Evolutionary conservation across 2,888 invertebrate species (phyloP), one percentile per base, ranked within the genome.

Genomic region (Drosophila quinaria): DNA sequence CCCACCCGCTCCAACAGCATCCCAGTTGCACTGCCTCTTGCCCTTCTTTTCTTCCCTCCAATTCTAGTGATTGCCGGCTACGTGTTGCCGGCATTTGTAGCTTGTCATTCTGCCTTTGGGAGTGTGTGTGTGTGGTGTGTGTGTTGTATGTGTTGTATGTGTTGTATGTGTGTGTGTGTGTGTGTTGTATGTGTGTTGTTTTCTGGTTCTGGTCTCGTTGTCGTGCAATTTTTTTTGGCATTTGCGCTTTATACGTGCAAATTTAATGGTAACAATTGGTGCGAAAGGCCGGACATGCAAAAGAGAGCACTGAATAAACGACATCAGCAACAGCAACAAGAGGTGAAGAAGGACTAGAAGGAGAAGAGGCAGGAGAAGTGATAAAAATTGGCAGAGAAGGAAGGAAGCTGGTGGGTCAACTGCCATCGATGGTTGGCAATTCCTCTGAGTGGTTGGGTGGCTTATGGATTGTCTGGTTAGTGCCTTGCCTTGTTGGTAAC

Each of bases 211-310:
- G 55, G 50, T 75, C 75, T 74, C 66, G 54, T 78, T 87, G 80
- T 85, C 75, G 78, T 85, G 81, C 75, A 82, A 81, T 80, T 78
- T 87, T 87, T 83, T 87, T 87, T 88, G 87, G 86, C 74, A 80
- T 81, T 84, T 78, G 75, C 80, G 75, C 74, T 85, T 84, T 84
- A 77, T 84, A 87, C 80, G 87, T 89, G 81, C 78, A 84, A 76
- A 87, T 87, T 87, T 85, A 81, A 87, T 87, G 85, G 85, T 70
- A 79, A 87, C 87, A 85, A 89, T 85, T 85, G 89, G 89, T 87
- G 83, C 74, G 90, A 83, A 90, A 90, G 85, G 78, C 83, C 81
- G 90, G 87, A 87, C 89, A 90, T 84, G 76, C 81, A 76, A 58
- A 66, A 62, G 63, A 66, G 62, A 68, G 65, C 75, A 71, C 64